A percentile compares a stretch with the other conserved stretches of the same genome.
These are phyloP conservation scores for Brienomyrus longianalis DNA, from an alignment of 2,113 vertebrate genomes.

Conservation along the genomic window DNA sequence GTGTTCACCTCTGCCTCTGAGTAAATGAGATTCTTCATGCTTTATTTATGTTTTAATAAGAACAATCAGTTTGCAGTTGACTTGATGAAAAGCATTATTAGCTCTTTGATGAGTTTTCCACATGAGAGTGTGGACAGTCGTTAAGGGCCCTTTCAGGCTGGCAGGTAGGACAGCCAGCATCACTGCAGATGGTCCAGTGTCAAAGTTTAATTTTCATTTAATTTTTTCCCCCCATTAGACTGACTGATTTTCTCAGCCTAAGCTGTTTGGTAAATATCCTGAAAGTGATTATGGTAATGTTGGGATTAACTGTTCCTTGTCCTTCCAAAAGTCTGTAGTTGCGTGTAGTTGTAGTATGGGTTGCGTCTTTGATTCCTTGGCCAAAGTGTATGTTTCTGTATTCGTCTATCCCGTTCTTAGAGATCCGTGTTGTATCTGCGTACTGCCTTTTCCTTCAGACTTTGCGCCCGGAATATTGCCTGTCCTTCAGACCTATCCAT, in stretches of 20 bases:
- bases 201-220: constrained; percentile 19
- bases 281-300: not conserved
- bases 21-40: constrained; percentile 43
- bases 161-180: constrained; percentile 13
- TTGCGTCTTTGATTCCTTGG: not conserved
- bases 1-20: constrained; percentile 25
- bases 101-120: constrained; percentile 93
- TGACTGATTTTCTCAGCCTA: not conserved
- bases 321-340: not conserved
- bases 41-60: constrained; percentile 46
- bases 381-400: not conserved
- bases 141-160: constrained; percentile 39
- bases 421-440: not conserved
- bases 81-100: constrained; percentile 91
- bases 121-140: constrained; percentile 68
- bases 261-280: not conserved
- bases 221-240: not conserved
- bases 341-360: not conserved
- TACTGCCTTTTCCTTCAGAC: constrained; percentile 46
- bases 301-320: not conserved
- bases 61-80: constrained; percentile 51
- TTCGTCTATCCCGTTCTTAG: not conserved
- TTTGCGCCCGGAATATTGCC: constrained; percentile 69
- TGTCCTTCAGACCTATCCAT: constrained; percentile 70
- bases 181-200: not conserved